These are phyloP conservation scores for Tonatia bakeri DNA, from an alignment of 2,113 vertebrate species.

Conservation along the genomic window DNA sequence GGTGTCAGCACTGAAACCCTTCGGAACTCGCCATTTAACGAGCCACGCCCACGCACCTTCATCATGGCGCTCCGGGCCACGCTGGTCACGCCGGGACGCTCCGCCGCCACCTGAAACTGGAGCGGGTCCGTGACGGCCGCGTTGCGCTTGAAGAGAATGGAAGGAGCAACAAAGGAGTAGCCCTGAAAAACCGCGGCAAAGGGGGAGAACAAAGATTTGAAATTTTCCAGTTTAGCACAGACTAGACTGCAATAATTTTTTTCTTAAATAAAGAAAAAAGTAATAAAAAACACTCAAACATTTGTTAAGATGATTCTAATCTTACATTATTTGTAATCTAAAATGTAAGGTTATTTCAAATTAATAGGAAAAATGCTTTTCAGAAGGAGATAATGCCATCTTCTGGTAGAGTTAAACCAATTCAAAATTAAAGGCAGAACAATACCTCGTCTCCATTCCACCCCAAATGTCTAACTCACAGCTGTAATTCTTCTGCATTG, in stretches of 20 bases:
- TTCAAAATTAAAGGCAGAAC: conserved; percentile 7
- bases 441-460: not conserved
- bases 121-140: conserved; percentile 91
- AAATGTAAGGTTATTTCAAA: conserved; percentile 8
- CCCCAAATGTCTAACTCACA: not conserved
- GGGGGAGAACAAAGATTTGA: not conserved
- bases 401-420: conserved; percentile 51
- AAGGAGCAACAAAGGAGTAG: conserved; percentile 97
- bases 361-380: not conserved
- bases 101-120: conserved; percentile 87
- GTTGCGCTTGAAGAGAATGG: conserved; percentile 97
- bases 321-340: conserved; percentile 3
- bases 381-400: conserved; percentile 53
- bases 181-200: conserved; percentile 82
- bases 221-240: not conserved
- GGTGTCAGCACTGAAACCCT: not conserved
- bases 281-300: not conserved
- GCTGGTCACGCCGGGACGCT: conserved; percentile 89
- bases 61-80: conserved; percentile 97
- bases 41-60: conserved; percentile 85
- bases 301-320: not conserved
- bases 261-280: not conserved
- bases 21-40: not conserved
- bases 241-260: not conserved
- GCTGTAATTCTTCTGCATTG: conserved; percentile 19